Conservation (phyloP, 2,888 invertebrate species). For the Panzeria rudis region DNA sequence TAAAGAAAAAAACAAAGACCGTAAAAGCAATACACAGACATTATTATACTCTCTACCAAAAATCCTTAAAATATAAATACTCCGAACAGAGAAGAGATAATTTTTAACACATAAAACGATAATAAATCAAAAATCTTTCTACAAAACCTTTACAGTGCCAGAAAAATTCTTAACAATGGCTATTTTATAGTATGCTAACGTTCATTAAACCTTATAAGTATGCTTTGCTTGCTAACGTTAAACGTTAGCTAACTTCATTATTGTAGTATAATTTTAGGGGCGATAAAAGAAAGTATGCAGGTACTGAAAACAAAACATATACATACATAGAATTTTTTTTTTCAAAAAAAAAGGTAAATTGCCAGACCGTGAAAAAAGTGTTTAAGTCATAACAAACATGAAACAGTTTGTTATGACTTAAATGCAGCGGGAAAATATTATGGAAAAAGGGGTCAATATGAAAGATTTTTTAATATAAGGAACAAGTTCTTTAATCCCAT, state of each 20-base stretch:
- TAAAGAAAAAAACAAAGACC: slow-evolving; percentile 1
- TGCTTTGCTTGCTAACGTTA: slow-evolving; percentile 21
- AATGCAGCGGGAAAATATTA: background rate
- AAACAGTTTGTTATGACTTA: too few relatives aligned
- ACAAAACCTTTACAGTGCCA: slow-evolving; percentile 25
- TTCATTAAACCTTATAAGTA: slow-evolving; percentile 59
- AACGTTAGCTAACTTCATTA: slow-evolving; percentile 47
- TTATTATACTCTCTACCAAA: background rate
- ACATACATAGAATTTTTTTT: background rate
- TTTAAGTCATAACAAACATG: slow-evolving; percentile 22
- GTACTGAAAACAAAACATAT: slow-evolving; percentile 20
- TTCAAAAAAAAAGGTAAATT: slow-evolving; percentile 34
- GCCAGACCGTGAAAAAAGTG: slow-evolving; percentile 50
- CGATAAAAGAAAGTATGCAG: background rate
- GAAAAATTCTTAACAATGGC: slow-evolving; percentile 11
- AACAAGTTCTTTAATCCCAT: background rate
- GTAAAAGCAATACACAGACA: background rate
- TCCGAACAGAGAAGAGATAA: slow-evolving; percentile 38
- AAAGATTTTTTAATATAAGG: background rate
- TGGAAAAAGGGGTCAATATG: background rate
- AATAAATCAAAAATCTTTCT: slow-evolving; percentile 66
- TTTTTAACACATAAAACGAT: slow-evolving; percentile 57
- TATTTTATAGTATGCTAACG: slow-evolving; percentile 10
- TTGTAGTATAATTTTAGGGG: slow-evolving; percentile 1
- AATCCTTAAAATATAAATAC: background rate